A percentile compares a stretch with the other conserved stretches of the same genome.
These are phyloP conservation scores for Enteromius mattozi DNA, from an alignment of 2,797 vertebrate species.

Conservation along the genomic window DNA sequence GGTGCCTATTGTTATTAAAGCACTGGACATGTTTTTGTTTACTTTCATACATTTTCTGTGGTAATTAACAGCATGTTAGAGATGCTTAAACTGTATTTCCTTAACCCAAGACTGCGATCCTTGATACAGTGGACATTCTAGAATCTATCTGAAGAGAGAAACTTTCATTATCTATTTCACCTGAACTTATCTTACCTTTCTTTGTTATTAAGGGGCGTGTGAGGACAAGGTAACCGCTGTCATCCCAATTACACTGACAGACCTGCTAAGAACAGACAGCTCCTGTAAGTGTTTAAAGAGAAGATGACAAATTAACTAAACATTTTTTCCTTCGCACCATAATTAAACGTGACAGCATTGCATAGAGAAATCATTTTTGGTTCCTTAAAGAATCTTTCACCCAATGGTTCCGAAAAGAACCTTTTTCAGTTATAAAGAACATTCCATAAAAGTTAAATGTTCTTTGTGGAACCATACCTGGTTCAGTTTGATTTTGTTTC, in stretches of 20 bases:
- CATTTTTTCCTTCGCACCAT: neutral
- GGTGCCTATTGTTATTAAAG: neutral
- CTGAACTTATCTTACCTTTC: conserved; percentile 10
- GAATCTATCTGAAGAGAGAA: neutral
- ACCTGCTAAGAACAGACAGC: neutral
- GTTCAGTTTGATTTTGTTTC: neutral
- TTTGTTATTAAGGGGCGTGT: neutral
- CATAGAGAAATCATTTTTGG: neutral
- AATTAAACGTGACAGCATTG: neutral
- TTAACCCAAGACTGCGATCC: neutral
- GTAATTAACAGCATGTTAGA: too few species aligned
- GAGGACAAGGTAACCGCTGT: neutral
- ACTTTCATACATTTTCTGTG: neutral
- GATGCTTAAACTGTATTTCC: neutral
- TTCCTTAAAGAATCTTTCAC: neutral
- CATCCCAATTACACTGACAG: neutral
- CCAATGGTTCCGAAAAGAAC: neutral
- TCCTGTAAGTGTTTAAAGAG: neutral
- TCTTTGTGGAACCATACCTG: neutral
- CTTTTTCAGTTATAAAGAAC: neutral
- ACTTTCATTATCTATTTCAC: neutral
- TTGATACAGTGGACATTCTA: neutral
- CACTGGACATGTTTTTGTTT: neutral
- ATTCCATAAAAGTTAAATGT: neutral
- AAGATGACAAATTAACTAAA: neutral